phyloP scores from a whole-genome alignment of 2,113 vertebrate species.

The Columba livia region DNA sequence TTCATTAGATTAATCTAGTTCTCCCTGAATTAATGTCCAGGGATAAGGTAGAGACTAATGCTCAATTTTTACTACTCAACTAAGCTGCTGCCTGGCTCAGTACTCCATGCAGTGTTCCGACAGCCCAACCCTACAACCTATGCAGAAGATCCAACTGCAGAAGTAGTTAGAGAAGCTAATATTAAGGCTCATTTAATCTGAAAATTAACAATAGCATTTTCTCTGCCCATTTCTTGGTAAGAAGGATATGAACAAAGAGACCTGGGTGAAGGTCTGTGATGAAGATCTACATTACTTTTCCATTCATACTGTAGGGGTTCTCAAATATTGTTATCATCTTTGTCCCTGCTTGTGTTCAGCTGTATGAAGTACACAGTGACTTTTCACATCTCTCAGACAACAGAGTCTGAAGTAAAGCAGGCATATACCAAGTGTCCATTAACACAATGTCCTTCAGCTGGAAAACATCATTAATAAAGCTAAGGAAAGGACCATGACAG shows the following conservation, averaged over 20 bases:
- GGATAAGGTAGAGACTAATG: not conserved
- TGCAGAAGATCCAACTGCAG: not conserved
- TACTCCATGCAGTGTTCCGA: not conserved
- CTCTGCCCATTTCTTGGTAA: not conserved
- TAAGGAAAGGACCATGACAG: slow-evolving; percentile 17
- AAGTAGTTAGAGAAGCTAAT: not conserved
- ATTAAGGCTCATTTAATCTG: slow-evolving; percentile 12
- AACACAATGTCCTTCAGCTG: slow-evolving; percentile 61
- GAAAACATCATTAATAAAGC: slow-evolving; percentile 64
- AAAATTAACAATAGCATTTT: not conserved
- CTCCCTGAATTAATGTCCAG: not conserved
- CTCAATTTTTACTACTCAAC: not conserved
- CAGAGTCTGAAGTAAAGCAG: slow-evolving; percentile 21
- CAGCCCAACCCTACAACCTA: not conserved
- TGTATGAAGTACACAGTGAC: not conserved
- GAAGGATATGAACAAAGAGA: not conserved
- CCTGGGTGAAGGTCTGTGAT: not conserved
- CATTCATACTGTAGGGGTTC: not conserved
- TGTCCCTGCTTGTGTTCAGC: not conserved
- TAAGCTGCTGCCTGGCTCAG: not conserved
- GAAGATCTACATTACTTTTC: not conserved
- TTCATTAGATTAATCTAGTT: not conserved
- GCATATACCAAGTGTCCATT: slow-evolving; percentile 28
- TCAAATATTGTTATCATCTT: not conserved
- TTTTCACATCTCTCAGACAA: slow-evolving; percentile 3